A percentile compares a stretch with the other conserved stretches of the same genome.
Evolutionary conservation across 2,113 vertebrate genomes (phyloP).

Genomic region (Perognathus longimembris): DNA sequence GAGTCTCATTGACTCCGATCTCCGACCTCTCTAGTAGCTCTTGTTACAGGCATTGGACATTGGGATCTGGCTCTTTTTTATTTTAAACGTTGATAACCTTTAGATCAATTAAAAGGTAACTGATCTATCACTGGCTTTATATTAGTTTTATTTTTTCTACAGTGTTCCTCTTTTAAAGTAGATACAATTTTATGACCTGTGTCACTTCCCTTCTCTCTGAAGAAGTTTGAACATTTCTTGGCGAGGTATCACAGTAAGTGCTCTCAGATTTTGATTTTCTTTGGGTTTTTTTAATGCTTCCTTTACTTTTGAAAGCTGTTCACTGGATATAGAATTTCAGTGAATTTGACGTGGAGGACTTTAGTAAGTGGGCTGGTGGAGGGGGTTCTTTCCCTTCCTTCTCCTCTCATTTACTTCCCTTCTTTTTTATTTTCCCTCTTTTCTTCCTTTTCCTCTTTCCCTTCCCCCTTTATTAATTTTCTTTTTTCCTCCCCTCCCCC

Average conservation of each 20-base stretch:
- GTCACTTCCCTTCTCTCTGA: neutral
- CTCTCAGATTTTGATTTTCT: constrained; percentile 11
- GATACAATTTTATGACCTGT: neutral
- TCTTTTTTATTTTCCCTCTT: too few species aligned
- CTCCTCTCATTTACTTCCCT: too few species aligned
- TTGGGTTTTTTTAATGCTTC: neutral
- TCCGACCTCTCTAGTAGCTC: too few species aligned
- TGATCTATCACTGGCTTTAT: neutral
- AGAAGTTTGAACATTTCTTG: neutral
- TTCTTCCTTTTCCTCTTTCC: too few species aligned
- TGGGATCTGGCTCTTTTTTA: too few species aligned
- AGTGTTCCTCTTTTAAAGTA: neutral
- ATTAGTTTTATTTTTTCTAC: constrained; percentile 18
- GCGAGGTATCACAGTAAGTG: neutral
- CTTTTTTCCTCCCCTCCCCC: too few species aligned
- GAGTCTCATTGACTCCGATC: too few species aligned
- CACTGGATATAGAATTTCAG: neutral
- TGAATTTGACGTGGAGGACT: neutral
- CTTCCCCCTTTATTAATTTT: too few species aligned
- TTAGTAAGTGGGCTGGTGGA: neutral
- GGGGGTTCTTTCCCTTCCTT: too few species aligned
- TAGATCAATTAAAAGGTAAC: neutral
- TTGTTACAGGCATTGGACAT: too few species aligned
- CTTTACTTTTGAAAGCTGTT: neutral
- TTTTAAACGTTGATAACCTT: neutral